Evolutionary conservation across 2,797 vertebrate genomes (phyloP).

Genomic region (Chrysocyon brachyurus): DNA sequence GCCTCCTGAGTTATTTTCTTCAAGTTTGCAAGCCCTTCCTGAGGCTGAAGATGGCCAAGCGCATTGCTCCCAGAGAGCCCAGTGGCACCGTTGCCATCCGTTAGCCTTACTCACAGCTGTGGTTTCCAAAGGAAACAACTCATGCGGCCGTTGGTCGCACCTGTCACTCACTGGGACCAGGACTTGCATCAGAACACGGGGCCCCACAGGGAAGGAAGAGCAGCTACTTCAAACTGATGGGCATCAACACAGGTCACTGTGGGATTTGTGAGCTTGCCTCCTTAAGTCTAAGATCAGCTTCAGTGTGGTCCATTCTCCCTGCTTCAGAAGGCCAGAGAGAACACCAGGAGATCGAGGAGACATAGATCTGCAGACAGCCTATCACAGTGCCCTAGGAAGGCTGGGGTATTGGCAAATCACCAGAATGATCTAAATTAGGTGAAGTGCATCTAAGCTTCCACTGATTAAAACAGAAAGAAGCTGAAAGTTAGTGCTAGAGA

Average conservation of each 20-base stretch:
- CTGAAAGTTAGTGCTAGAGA: not conserved
- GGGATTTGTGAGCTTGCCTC: not conserved
- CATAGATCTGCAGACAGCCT: not conserved
- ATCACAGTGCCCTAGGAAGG: not conserved
- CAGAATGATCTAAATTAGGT: not conserved
- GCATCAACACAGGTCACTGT: slow-evolving; percentile 36
- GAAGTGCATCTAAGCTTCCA: not conserved
- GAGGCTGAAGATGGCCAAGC: slow-evolving; percentile 62
- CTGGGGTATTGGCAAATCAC: not conserved
- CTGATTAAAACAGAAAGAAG: slow-evolving; percentile 40
- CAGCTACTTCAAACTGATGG: slow-evolving; percentile 58
- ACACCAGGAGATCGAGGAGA: not conserved
- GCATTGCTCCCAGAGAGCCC: slow-evolving; percentile 68
- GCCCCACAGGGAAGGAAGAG: slow-evolving; percentile 71
- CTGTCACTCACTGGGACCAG: slow-evolving; percentile 83
- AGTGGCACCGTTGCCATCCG: slow-evolving; percentile 77
- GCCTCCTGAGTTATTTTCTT: slow-evolving; percentile 73
- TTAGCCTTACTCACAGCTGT: slow-evolving; percentile 84
- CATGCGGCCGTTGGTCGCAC: slow-evolving; percentile 81
- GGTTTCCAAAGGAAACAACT: slow-evolving; percentile 86
- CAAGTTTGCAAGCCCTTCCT: slow-evolving; percentile 39
- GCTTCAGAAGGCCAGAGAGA: slow-evolving; percentile 38
- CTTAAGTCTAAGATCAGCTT: not conserved
- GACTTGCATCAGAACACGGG: slow-evolving; percentile 74
- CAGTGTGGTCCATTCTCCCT: not conserved